A percentile compares a stretch with the other conserved stretches of the same genome.
Evolutionary conservation across 2,113 vertebrate genomes (phyloP).

Genomic region (Hyperopisus bebe): DNA sequence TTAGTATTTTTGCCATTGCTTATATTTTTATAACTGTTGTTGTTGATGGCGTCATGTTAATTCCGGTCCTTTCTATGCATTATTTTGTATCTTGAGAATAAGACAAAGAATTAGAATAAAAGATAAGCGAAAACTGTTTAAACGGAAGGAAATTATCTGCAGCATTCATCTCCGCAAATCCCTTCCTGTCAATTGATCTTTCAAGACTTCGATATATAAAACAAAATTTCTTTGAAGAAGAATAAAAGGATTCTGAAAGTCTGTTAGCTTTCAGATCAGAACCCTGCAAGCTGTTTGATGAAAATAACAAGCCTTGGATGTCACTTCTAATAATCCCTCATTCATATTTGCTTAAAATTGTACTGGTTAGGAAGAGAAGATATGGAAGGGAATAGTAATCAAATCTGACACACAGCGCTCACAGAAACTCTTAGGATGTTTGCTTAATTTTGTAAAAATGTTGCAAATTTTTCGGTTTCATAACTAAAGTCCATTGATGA

Average conservation of each 20-base stretch:
- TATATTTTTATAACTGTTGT: neutral
- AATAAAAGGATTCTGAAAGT: neutral
- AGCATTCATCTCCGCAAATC: neutral
- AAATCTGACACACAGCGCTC: neutral
- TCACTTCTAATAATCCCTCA: neutral
- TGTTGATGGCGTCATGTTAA: neutral
- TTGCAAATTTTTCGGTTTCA: neutral
- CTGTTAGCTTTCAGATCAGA: neutral
- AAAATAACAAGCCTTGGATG: neutral
- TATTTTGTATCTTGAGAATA: neutral
- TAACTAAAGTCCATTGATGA: neutral
- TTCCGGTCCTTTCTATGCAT: neutral
- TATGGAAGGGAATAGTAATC: neutral
- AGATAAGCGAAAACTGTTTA: neutral
- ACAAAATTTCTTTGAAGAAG: conserved; percentile 5
- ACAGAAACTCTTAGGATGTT: neutral
- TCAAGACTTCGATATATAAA: neutral
- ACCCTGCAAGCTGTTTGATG: neutral
- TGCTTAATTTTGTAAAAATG: neutral
- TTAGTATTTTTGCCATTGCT: neutral
- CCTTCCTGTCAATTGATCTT: neutral
- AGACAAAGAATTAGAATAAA: neutral
- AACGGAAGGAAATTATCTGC: neutral
- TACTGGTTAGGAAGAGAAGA: neutral
- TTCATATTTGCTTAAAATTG: neutral